Percentiles rank a stretch among this genome's conserved stretches.
Evolutionary conservation across 2,113 vertebrate genomes (phyloP).

Genomic region (Coreoperca whiteheadi): DNA sequence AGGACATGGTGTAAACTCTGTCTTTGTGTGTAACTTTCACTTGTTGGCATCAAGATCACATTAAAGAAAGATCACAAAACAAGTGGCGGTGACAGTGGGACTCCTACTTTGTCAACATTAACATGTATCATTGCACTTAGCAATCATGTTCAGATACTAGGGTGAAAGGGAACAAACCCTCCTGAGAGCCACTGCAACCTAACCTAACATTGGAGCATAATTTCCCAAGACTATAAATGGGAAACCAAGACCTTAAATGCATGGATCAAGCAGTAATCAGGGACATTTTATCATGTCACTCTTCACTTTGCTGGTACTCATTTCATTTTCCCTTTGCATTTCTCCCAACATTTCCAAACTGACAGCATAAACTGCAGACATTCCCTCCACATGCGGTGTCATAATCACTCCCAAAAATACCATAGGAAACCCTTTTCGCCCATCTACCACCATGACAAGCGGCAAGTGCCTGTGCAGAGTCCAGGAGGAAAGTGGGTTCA

Average conservation of each 20-base stretch:
- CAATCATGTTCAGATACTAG: conserved; percentile 24
- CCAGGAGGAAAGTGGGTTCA: conserved; percentile 32
- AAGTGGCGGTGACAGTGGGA: conserved; percentile 36
- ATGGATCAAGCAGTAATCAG: conserved; percentile 41
- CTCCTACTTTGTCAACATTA: conserved; percentile 53
- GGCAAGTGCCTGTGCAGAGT: conserved; percentile 41
- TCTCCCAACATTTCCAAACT: conserved; percentile 52
- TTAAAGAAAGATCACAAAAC: conserved; percentile 17
- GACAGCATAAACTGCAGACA: conserved; percentile 62
- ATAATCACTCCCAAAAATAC: conserved; percentile 48
- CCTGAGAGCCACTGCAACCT: conserved; percentile 28
- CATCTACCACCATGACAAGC: conserved; percentile 44
- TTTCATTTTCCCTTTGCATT: conserved; percentile 65
- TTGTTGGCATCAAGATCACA: conserved; percentile 2
- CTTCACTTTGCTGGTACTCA: conserved; percentile 48
- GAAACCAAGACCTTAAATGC: conserved; percentile 31
- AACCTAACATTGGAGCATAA: conserved; percentile 22
- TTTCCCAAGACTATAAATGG: conserved; percentile 40
- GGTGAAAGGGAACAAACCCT: conserved; percentile 5
- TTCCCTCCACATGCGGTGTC: conserved; percentile 57
- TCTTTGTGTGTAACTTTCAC: conserved; percentile 40
- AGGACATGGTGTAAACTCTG: conserved; percentile 18
- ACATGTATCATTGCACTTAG: conserved; percentile 11
- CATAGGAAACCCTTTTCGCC: conserved; percentile 51
- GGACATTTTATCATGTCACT: conserved; percentile 53